Base-by-base conservation (phyloP, 2,888 invertebrate species). In the Horisme vitalbata region DNA sequence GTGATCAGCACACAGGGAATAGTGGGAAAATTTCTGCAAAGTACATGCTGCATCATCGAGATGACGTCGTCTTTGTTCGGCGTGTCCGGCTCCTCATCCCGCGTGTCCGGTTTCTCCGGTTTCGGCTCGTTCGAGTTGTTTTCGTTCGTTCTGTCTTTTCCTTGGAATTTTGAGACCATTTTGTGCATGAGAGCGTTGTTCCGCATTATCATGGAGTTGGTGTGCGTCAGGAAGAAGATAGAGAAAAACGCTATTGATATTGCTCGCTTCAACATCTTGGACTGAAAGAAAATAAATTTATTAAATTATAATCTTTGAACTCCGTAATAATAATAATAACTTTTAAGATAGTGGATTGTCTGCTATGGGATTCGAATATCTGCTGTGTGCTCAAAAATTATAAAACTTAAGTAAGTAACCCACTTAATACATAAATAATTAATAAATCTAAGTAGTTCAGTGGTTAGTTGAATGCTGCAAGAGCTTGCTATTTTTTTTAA, bases 111-210 rank as follows among this genome's bases (percentile, higher is more conserved):
- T 0, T 64, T 56, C 37, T 51, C 59, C n/a, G 27, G 14, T 4
- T 41, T 39, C 5, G 45, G 33, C n/a, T 37, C 36, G 39, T 31
- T 60, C 56, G 52, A 34, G 15, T 2, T 65, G 59, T 41, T 71
- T 66, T 48, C 41, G 23, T 26, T 41, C 11, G 31, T 31, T 1
- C 41, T 26, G 33, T 76, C 79, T 55, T 81, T 83, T 15, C 71
- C 70, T 45, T 79, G 84, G 62, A 84, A 86, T 49, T 86, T 68
- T 0, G 82, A 79, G 21, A 87, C 73, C 86, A 87, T 84, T 59
- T 80, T 83, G 13, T 72, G 67, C 55, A 87, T 83, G 7, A 87
- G 73, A 0, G 79, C 87, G 41, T 80, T 84, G 61, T 87, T 87
- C 32, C 86, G 64, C 52, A 87, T 60, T 48, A 88, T 76, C 62